Percentiles rank a stretch among this genome's conserved stretches.
Evolutionary conservation across 2,888 invertebrate genomes (phyloP).

Genomic region (Bombyx huttoni): DNA sequence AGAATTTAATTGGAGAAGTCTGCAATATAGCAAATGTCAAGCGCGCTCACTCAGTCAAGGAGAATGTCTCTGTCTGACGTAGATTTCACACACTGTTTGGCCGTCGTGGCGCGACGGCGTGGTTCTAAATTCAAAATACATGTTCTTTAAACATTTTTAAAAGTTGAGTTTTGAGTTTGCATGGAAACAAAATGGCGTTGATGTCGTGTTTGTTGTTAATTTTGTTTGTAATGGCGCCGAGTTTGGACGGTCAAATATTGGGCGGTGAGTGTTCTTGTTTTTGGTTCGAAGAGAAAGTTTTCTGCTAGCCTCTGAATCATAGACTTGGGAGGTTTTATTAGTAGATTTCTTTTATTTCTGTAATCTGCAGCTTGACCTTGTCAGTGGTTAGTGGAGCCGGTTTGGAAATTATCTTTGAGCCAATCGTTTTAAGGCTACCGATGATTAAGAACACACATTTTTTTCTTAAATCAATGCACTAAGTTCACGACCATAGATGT

Average conservation of each 20-base stretch:
- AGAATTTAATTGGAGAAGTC: constrained; percentile 5
- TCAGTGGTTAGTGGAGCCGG: too few species aligned
- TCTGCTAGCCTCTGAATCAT: constrained; percentile 4
- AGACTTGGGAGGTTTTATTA: too few species aligned
- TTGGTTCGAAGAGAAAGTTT: constrained; percentile 24
- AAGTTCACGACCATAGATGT: too few species aligned
- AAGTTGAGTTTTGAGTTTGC: not conserved
- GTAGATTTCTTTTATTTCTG: too few species aligned
- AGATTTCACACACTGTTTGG: too few species aligned
- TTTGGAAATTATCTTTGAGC: too few species aligned
- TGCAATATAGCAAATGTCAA: constrained; percentile 14
- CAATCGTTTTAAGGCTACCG: too few species aligned
- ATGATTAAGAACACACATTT: too few species aligned
- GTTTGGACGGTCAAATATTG: constrained; percentile 52
- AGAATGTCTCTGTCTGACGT: constrained; percentile 18
- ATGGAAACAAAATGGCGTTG: constrained; percentile 27
- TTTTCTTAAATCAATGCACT: too few species aligned
- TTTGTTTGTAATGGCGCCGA: constrained; percentile 27
- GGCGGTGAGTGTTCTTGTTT: constrained; percentile 41
- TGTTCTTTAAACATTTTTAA: not conserved
- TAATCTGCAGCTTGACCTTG: too few species aligned
- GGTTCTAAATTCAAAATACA: constrained; percentile 7
- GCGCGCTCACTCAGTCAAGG: constrained; percentile 19
- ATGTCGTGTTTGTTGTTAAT: constrained; percentile 28
- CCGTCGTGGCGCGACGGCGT: constrained; percentile 8